phyloP scores from a whole-genome alignment of 2,113 vertebrate species.

The Anarhynchus alexandrinus region DNA sequence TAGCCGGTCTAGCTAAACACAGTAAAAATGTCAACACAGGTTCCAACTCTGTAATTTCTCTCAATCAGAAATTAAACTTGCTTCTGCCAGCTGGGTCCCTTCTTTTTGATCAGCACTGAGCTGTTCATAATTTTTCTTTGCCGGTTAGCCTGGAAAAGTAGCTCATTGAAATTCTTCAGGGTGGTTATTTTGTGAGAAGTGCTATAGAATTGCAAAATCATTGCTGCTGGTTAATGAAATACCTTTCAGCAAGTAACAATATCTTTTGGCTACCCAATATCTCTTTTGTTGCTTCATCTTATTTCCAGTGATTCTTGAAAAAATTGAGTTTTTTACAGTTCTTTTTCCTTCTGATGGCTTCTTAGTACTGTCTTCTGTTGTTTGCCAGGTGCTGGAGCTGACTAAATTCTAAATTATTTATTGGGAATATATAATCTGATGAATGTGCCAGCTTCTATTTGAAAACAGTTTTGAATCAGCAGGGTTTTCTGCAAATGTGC shows the following conservation, averaged over 20 bases:
- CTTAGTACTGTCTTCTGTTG: neutral
- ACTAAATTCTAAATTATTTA: slow-evolving; percentile 44
- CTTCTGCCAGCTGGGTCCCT: slow-evolving; percentile 5
- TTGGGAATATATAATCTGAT: neutral
- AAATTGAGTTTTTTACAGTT: neutral
- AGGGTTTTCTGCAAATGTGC: neutral
- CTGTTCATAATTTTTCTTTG: neutral
- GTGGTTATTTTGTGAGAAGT: neutral
- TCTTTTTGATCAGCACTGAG: neutral
- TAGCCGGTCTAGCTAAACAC: neutral
- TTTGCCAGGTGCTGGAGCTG: neutral
- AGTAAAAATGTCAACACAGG: neutral
- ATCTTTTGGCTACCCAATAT: neutral
- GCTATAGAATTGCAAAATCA: slow-evolving; percentile 31
- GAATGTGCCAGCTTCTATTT: neutral
- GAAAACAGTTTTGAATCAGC: slow-evolving; percentile 22
- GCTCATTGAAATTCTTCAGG: slow-evolving; percentile 6
- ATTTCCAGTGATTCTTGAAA: neutral
- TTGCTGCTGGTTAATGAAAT: slow-evolving; percentile 27
- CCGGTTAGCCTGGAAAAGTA: neutral
- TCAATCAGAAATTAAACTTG: slow-evolving; percentile 27
- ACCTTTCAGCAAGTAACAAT: slow-evolving; percentile 17
- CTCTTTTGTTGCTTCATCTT: neutral
- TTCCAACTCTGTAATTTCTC: neutral
- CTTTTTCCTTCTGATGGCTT: neutral